Evolutionary conservation across 2,888 invertebrate genomes (phyloP), one percentile per base, ranked within the genome.

Genomic region (Linyphia triangularis): DNA sequence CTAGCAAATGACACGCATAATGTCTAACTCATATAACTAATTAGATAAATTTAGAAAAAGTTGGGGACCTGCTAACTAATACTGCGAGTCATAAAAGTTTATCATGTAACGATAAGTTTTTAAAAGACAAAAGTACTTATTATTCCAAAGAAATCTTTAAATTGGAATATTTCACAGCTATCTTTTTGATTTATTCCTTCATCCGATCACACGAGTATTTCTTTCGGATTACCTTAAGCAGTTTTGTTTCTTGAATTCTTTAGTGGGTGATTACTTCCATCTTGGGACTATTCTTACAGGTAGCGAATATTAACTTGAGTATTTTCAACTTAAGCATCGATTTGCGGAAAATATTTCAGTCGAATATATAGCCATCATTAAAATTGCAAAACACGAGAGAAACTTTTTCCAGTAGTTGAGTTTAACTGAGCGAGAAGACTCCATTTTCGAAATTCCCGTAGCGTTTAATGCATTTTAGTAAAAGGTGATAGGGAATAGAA

Each of bases 341-440:
- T 70, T 0, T 51, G 24, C 10, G 43, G 7, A 24, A 43, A 26
- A 26, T 16, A 51, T 24, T 70, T n/a, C 10, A n/a, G n/a, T 1
- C 70, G 43, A 43, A 70, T 70, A 70, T 22, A 22, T 43, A 26
- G 16, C 13, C 70, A n/a, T 70, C 51, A 43, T 70, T 70, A 70
- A 70, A 70, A 70, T 70, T 70, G 40, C 70, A 70, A 70, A 43
- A 7, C 51, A 43, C 26, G 28, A 43, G 28, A 33, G 37, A 16
- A 69, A 69, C 30, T 19, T 16, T 26, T 70, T 70, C 26, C 19
- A 24, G 40, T 24, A 13, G n/a, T 13, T 22, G 26, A 28, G 43
- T 24, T 40, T 51, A 51, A 51, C 43, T 26, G n/a, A 70, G 43
- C 28, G 51, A 26, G 70, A 26, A 43, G n/a, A 70, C 24, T 19